Evolutionary conservation across 1,140 invertebrate species (phyloP).

Genomic region (Anadara kagoshimensis): DNA sequence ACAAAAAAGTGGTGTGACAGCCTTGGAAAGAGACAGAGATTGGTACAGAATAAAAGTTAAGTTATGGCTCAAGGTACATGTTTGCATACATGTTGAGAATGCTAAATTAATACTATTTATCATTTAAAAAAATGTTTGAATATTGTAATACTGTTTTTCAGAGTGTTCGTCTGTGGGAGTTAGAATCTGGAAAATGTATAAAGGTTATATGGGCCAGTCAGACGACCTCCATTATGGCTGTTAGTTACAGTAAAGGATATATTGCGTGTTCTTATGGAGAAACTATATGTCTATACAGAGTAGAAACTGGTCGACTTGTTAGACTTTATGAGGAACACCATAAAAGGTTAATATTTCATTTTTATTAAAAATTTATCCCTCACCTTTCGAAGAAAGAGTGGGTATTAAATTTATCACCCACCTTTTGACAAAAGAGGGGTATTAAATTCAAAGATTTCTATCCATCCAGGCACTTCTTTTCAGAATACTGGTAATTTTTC

Average conservation of each 20-base stretch:
- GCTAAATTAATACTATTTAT: neutral
- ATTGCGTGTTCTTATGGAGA: slow-evolving; percentile 60
- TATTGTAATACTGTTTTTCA: slow-evolving; percentile 17
- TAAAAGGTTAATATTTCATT: slow-evolving; percentile 56
- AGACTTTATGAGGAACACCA: slow-evolving; percentile 58
- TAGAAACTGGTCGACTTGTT: slow-evolving; percentile 52
- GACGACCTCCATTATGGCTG: slow-evolving; percentile 59
- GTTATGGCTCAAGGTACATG: no score
- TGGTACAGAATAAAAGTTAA: no score
- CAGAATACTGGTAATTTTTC: no score
- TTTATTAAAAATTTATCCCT: neutral
- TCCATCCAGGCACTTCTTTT: no score
- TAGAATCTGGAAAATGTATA: slow-evolving; percentile 44
- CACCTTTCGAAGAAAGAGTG: no score
- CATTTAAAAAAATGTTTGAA: neutral
- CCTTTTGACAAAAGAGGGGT: no score
- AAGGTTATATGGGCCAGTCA: slow-evolving; percentile 60
- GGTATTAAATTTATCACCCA: no score
- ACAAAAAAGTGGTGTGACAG: no score
- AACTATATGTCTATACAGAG: slow-evolving; percentile 58
- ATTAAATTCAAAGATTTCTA: no score
- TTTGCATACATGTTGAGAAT: no score
- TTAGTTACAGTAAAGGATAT: slow-evolving; percentile 63
- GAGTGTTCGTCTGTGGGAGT: slow-evolving; percentile 58
- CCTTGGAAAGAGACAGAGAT: no score